These are phyloP conservation scores for Diarsia rubi DNA, from an alignment of 2,888 invertebrate genomes.

Conservation along the genomic window DNA sequence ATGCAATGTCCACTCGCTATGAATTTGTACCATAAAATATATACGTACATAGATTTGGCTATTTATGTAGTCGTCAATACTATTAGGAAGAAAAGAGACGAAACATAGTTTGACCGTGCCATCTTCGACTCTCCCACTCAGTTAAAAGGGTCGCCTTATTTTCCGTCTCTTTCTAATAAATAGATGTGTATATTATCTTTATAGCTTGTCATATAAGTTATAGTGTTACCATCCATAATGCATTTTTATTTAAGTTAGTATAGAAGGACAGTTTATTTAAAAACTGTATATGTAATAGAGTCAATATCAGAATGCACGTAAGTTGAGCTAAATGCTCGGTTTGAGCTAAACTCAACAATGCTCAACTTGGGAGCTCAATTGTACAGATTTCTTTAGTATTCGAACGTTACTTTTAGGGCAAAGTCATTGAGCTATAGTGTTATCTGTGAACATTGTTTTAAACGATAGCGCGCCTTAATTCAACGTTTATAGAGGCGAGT, in stretches of 20 bases:
- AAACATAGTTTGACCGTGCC: neutral
- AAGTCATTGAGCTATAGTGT: constrained; percentile 62
- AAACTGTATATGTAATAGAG: constrained; percentile 46
- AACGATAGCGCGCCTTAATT: constrained; percentile 19
- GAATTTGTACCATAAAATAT: constrained; percentile 1
- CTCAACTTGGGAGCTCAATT: constrained; percentile 69
- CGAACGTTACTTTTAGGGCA: constrained; percentile 57
- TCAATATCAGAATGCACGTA: constrained; percentile 60
- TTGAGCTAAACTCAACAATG: constrained; percentile 58
- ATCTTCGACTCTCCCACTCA: constrained; percentile 31
- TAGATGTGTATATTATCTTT: neutral
- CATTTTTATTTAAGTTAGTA: constrained; percentile 61
- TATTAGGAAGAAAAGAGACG: constrained; percentile 17
- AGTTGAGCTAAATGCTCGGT: constrained; percentile 52
- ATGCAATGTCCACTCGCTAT: constrained; percentile 3
- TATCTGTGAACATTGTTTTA: constrained; percentile 58
- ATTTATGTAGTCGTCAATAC: neutral
- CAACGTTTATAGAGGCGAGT: constrained; percentile 3
- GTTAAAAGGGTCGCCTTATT: neutral
- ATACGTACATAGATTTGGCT: neutral
- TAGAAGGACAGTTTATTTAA: constrained; percentile 32
- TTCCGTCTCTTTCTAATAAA: constrained; percentile 9
- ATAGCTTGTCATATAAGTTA: constrained; percentile 17
- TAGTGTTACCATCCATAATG: constrained; percentile 63
- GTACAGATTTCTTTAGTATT: constrained; percentile 68